A percentile compares a stretch with the other conserved stretches of the same genome.
Conservation (phyloP, 2,797 vertebrate species). For the Propithecus deckenii region DNA sequence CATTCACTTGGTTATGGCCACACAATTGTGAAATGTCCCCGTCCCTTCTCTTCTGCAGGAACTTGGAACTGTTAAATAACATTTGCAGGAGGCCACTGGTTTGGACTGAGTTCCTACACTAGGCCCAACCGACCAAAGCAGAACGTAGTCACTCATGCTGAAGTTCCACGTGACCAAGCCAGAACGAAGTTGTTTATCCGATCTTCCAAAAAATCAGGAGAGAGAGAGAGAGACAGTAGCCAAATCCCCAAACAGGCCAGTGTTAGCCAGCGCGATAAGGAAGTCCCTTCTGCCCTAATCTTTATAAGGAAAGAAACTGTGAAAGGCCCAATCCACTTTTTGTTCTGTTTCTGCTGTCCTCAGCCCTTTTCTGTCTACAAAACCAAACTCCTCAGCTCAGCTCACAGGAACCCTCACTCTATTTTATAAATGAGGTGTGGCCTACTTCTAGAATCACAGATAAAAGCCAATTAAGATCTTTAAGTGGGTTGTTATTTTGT, state of each 20-base stretch:
- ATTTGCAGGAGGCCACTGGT: not conserved
- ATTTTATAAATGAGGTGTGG: not conserved
- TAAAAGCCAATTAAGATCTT: not conserved
- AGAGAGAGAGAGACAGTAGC: not conserved
- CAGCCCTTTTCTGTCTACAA: not conserved
- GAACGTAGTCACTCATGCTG: not conserved
- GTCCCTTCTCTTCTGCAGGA: not conserved
- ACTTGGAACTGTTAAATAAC: not conserved
- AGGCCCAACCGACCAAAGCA: not conserved
- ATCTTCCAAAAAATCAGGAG: not conserved
- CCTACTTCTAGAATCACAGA: not conserved
- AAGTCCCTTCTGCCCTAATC: not conserved
- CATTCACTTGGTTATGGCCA: not conserved
- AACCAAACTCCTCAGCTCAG: not conserved
- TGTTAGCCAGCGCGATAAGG: not conserved
- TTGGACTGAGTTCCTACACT: not conserved
- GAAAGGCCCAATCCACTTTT: not conserved
- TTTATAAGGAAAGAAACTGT: not conserved
- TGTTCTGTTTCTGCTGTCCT: not conserved
- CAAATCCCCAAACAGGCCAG: not conserved
- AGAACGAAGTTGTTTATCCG: not conserved
- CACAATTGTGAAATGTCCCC: not conserved
- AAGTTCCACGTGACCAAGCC: not conserved
- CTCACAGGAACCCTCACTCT: not conserved
- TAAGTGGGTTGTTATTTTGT: not conserved